Conservation (phyloP, 2,888 invertebrate species). For the Chrysotoxum bicinctum region DNA sequence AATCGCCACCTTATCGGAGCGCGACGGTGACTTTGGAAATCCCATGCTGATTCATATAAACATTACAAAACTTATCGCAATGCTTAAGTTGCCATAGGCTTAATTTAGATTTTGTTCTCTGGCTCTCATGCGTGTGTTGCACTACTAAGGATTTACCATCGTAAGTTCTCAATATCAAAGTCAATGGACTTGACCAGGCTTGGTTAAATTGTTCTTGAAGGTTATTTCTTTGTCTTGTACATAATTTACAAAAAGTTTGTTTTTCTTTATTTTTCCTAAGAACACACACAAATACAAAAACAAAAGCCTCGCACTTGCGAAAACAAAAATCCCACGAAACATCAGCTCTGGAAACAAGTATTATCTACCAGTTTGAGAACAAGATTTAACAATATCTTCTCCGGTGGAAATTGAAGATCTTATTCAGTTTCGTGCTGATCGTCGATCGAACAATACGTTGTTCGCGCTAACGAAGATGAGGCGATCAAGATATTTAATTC, state of each 20-base stretch:
- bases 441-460: neutral
- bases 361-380: neutral
- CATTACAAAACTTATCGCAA: neutral
- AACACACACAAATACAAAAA: neutral
- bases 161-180: no score
- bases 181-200: no score
- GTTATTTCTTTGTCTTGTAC: no score
- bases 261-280: neutral
- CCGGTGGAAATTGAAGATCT: neutral
- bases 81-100: no score
- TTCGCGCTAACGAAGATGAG: neutral
- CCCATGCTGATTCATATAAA: no score
- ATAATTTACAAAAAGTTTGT: no score
- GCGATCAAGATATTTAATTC: neutral
- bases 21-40: no score
- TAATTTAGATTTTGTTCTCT: no score
- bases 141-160: no score
- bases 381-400: neutral
- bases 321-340: neutral
- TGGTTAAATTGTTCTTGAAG: no score
- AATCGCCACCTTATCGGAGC: no score
- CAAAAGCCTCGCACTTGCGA: neutral
- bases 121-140: no score
- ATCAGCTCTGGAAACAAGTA: constrained; percentile 1
- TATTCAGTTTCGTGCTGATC: constrained; percentile 1